phyloP scores from a whole-genome alignment of 2,113 vertebrate genomes.

The Morone chrysops region DNA sequence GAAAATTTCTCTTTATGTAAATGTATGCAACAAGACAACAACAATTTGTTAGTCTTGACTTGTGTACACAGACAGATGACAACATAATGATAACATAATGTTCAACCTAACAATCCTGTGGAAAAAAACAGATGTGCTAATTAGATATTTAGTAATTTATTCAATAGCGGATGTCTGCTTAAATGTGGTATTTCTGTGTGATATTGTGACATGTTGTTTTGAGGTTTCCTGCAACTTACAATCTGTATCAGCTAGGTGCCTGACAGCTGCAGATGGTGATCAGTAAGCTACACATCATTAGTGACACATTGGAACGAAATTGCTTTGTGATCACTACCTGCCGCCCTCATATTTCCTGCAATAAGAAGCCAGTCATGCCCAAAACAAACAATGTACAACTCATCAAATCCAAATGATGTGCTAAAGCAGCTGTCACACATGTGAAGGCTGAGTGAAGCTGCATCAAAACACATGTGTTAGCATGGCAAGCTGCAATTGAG shows the following conservation, averaged over 20 bases:
- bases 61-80: not conserved
- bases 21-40: not conserved
- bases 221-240: not conserved
- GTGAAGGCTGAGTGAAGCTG: not conserved
- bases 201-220: not conserved
- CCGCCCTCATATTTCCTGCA: slow-evolving; percentile 55
- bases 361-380: slow-evolving; percentile 44
- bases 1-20: not conserved
- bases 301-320: slow-evolving; percentile 43
- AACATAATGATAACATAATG: not conserved
- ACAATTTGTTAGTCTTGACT: not conserved
- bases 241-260: slow-evolving; percentile 11
- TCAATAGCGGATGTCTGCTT: not conserved
- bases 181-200: not conserved
- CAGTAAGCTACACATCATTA: slow-evolving; percentile 38
- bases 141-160: not conserved
- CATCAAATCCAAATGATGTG: slow-evolving; percentile 14
- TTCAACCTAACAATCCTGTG: not conserved
- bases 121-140: not conserved
- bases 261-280: slow-evolving; percentile 6
- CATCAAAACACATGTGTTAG: not conserved
- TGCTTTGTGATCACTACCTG: slow-evolving; percentile 56
- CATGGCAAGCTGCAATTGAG: not conserved
- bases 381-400: not conserved
- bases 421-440: not conserved